A percentile compares a stretch with the other conserved stretches of the same genome.
phyloP scores from a whole-genome alignment of 2,888 invertebrate species.

The Villa cingulata region DNA sequence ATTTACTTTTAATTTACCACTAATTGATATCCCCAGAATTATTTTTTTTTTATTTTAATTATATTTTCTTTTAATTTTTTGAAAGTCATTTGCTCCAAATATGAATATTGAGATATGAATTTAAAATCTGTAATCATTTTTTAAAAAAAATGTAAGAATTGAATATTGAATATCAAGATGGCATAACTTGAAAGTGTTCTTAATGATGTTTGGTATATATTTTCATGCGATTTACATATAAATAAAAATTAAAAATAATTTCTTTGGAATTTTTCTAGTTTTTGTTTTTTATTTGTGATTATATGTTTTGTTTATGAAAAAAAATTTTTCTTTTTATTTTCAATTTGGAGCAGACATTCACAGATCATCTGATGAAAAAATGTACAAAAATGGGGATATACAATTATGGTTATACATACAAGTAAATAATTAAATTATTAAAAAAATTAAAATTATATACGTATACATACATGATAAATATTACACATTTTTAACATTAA shows the following conservation, averaged over 20 bases:
- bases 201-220: too few relatives aligned
- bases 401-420: background rate
- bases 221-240: too few relatives aligned
- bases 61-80: background rate
- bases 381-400: conserved; percentile 46
- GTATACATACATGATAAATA: too few relatives aligned
- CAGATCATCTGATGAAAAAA: conserved; percentile 59
- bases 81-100: background rate
- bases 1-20: background rate
- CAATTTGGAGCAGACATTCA: conserved; percentile 27
- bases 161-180: too few relatives aligned
- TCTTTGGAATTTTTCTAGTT: too few relatives aligned
- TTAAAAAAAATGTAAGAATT: too few relatives aligned
- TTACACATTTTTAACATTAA: too few relatives aligned
- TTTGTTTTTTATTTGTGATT: too few relatives aligned
- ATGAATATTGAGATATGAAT: background rate
- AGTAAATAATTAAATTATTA: background rate
- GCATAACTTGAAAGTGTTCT: too few relatives aligned
- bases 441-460: background rate
- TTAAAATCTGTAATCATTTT: background rate
- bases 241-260: too few relatives aligned
- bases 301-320: background rate
- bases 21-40: background rate
- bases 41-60: background rate
- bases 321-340: background rate